Evolutionary conservation across 1,140 invertebrate species (phyloP), one percentile per base, ranked within the genome.

Genomic region (Heterodera schachtii): DNA sequence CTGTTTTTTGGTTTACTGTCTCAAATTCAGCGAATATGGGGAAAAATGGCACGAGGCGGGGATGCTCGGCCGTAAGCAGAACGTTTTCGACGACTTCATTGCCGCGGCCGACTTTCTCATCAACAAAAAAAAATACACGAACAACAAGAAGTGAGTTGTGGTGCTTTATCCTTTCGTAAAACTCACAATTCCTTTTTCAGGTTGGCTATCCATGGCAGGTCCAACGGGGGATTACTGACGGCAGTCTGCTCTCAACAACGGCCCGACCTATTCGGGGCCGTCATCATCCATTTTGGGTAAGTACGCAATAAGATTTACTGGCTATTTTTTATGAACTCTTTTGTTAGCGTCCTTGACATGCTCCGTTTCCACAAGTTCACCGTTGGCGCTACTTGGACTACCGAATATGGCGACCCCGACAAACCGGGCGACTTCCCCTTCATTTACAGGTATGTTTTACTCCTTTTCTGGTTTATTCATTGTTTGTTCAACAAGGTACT

Each of bases 321-420:
- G 75, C 31, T 81, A 31, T 86, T 82, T 31, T 13, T 31, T 13
- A 13, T 3, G 6, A 31, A 16, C 70, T 19, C 19, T 16, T 82
- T 82, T n/a, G n/a, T 79, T 90, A 96, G 96, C 49, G 97, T 99
- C 0, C 92, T 98, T 91, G 97, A 99, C 91, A 96, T 98, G 95
- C 91, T 98, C 69, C 93, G 96, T 66, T 99, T 96, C 91, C 95
- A 98, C 91, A 98, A 98, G 91, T 99, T 98, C 90, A 99, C 97
- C 1, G 96, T 98, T 90, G 97, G 97, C 1, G 94, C 95, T 91
- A 95, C 95, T 47, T 99, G 97, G 97, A 93, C 93, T 52, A 95
- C 95, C 0, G 97, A 99, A 91, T 99, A 94, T 91, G 97, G 97
- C 19, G 94, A 93, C 91, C 93, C 96, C 2, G 95, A 97, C 84